A percentile compares a stretch with the other conserved stretches of the same genome.
Conservation (phyloP, 1,140 invertebrate species). For the Phymorhynchus buccinoides region DNA sequence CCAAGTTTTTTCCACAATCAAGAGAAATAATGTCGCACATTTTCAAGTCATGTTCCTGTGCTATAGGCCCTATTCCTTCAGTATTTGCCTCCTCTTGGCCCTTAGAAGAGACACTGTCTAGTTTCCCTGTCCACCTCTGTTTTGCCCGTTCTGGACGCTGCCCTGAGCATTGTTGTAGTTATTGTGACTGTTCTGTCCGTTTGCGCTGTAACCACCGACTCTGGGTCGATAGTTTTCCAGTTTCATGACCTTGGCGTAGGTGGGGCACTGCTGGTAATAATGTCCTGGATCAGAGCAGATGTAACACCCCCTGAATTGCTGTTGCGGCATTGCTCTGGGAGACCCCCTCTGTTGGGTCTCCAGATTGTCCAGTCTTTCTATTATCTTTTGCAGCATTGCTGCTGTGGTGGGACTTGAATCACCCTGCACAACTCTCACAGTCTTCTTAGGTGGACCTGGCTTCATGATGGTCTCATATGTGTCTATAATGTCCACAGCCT, state of each 20-base stretch:
- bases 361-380: not conserved
- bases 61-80: no score
- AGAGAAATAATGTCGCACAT: no score
- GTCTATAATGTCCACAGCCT: not conserved
- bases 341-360: not conserved
- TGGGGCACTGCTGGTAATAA: conserved; percentile 3
- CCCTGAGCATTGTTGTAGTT: no score
- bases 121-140: not conserved
- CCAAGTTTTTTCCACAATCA: no score
- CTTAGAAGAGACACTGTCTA: not conserved
- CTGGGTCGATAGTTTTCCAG: not conserved
- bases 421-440: not conserved
- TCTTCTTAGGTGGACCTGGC: not conserved
- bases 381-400: not conserved
- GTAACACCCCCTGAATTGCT: conserved; percentile 2
- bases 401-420: not conserved
- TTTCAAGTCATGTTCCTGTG: no score
- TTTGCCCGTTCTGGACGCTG: not conserved
- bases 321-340: not conserved
- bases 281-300: conserved; percentile 21
- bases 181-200: no score
- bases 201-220: no score
- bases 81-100: conserved; percentile 18
- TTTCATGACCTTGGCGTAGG: not conserved
- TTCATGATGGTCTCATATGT: not conserved